phyloP scores from a whole-genome alignment of 2,888 invertebrate species.

The Tachina grossa region DNA sequence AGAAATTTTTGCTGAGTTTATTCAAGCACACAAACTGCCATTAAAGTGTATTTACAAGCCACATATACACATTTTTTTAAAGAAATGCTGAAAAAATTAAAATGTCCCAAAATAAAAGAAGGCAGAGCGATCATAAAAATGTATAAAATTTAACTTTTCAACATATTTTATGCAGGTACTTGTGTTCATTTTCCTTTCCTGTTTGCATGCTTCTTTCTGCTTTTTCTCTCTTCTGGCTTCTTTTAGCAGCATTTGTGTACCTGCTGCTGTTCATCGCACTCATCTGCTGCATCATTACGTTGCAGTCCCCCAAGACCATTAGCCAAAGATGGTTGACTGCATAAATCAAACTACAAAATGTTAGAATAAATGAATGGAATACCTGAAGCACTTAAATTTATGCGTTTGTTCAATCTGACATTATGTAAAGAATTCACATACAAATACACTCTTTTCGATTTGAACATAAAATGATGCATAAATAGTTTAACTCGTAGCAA shows the following conservation, averaged over 20 bases:
- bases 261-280: constrained; percentile 6
- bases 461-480: constrained; percentile 31
- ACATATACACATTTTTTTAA: neutral
- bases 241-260: constrained; percentile 14
- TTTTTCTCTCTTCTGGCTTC: neutral
- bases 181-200: constrained; percentile 16
- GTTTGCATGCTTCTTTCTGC: neutral
- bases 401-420: constrained; percentile 58
- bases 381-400: constrained; percentile 62
- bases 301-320: constrained; percentile 66
- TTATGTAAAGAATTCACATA: constrained; percentile 20
- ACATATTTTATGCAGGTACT: constrained; percentile 56
- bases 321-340: constrained; percentile 67
- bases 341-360: constrained; percentile 67
- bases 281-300: constrained; percentile 47
- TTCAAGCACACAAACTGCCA: neutral
- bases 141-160: constrained; percentile 43
- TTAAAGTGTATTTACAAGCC: neutral
- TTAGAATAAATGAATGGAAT: constrained; percentile 42
- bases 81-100: neutral
- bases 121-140: constrained; percentile 42
- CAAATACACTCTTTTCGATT: neutral
- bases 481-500: constrained; percentile 46
- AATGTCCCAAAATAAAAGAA: constrained; percentile 12
- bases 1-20: constrained; percentile 3